Conservation (phyloP, 2,797 vertebrate genomes). For the Bradypus variegatus region DNA sequence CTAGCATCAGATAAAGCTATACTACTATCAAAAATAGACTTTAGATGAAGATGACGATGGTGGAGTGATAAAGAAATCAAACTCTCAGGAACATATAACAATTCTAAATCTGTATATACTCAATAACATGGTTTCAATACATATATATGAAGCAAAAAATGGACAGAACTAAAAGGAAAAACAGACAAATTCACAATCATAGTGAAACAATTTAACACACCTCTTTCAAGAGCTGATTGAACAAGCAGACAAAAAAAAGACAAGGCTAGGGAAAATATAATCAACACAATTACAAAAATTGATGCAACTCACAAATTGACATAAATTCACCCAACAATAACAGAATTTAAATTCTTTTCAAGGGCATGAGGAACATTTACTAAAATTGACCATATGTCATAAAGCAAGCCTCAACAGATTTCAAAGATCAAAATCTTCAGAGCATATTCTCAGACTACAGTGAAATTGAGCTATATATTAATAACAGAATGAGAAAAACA, state of each 20-base stretch:
- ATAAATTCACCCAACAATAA: not conserved
- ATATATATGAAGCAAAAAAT: not conserved
- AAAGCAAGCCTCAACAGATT: not conserved
- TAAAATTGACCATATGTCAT: not conserved
- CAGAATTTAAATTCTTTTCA: conserved; percentile 19
- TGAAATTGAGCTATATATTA: not conserved
- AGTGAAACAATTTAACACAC: not conserved
- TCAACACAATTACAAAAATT: not conserved
- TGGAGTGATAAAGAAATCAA: not conserved
- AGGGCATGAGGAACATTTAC: not conserved
- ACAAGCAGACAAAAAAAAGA: not conserved
- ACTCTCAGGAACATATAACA: not conserved
- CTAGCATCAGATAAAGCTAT: not conserved
- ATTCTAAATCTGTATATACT: not conserved
- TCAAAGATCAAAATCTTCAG: not conserved
- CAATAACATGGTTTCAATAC: not conserved
- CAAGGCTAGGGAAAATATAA: not conserved
- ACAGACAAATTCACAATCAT: not conserved
- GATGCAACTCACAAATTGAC: not conserved
- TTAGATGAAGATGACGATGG: not conserved
- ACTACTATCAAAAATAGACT: not conserved
- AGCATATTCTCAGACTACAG: not conserved
- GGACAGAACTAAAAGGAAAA: conserved; percentile 2
- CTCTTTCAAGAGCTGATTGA: not conserved
- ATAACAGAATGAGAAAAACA: not conserved